Evolutionary conservation across 2,797 vertebrate genomes (phyloP).

Genomic region (Sebastes dallii): DNA sequence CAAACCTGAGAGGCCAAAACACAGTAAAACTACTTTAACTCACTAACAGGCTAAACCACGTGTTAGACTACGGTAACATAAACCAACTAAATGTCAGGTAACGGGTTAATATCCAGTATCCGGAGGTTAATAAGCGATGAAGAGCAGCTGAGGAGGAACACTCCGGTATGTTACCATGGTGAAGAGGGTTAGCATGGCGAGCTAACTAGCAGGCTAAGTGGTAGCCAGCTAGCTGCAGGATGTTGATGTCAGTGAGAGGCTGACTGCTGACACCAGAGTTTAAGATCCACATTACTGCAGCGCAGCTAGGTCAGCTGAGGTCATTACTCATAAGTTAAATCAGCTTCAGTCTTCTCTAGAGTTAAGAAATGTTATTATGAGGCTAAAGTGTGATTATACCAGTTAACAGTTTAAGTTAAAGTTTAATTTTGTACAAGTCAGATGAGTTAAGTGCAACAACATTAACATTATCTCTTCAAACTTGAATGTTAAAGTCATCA

Average conservation of each 20-base stretch:
- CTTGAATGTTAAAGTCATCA: neutral
- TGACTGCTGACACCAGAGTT: rapidly evolving
- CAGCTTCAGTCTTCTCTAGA: neutral
- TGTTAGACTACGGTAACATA: rapidly evolving
- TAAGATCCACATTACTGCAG: neutral
- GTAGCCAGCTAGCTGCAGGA: too few relatives aligned
- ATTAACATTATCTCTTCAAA: neutral
- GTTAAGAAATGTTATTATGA: neutral
- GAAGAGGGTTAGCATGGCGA: too few relatives aligned
- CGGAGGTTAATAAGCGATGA: conserved; percentile 8
- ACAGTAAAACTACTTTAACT: rapidly evolving
- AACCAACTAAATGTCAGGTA: conserved; percentile 33
- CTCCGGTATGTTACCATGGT: conserved; percentile 24
- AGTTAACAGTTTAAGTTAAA: neutral
- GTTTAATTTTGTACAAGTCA: neutral
- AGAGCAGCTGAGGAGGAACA: neutral
- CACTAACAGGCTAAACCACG: neutral
- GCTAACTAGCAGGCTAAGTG: too few relatives aligned
- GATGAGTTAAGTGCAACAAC: neutral
- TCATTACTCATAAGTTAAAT: neutral
- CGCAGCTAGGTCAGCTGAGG: rapidly evolving
- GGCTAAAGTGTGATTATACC: neutral
- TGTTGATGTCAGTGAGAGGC: too few relatives aligned
- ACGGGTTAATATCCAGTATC: conserved; percentile 36
- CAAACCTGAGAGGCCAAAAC: too few relatives aligned